Base-by-base conservation (phyloP, 2,888 invertebrate genomes). In the Amphipyra tragopoginis region DNA sequence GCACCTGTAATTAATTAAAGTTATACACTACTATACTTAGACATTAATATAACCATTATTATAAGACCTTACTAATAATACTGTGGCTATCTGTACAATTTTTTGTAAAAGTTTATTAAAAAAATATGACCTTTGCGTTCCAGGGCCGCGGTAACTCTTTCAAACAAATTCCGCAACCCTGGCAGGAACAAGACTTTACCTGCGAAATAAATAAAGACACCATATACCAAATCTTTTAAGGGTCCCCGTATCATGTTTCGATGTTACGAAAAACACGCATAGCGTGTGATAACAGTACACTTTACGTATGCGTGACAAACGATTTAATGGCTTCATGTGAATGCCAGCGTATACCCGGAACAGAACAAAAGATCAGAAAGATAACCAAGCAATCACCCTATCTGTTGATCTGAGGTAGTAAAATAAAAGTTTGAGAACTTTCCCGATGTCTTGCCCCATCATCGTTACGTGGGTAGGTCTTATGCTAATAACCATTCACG, bases 341-440 rank as follows among this genome's bases (percentile, higher is more conserved):
- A 26, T 13, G 21, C 38, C 40, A 44, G n/a, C 26, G 47, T 54
- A 65, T 11, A 45, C 64, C 64, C 48, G 48, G 38, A 70, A 75
- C 62, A 52, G 40, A 69, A 52, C n/a, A 56, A 50, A 56, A 70
- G 75, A 70, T 70, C 43, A 40, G 34, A 38, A 21, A 44, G 71
- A 75, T 75, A 75, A 53, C 39, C 40, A 57, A 56, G 75, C 71
- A 52, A 70, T 69, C 61, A 51, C 54, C 75, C 54, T 70, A 70
- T 75, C 71, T 70, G 43, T 56, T 70, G 56, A 71, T 75, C 64
- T 63, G 56, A 3, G 63, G 56, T 54, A 57, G 43, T 71, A 63
- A 70, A 70, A 75, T 75, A 74, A 69, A 70, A 70, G 53, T 57
- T 63, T 43, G 21, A 48, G 53, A 75, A 70, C 53, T 70, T 70